A percentile compares a stretch with the other conserved stretches of the same genome.
These are phyloP conservation scores for Remorina albescens DNA, from an alignment of 2,797 vertebrate genomes.

Conservation along the genomic window DNA sequence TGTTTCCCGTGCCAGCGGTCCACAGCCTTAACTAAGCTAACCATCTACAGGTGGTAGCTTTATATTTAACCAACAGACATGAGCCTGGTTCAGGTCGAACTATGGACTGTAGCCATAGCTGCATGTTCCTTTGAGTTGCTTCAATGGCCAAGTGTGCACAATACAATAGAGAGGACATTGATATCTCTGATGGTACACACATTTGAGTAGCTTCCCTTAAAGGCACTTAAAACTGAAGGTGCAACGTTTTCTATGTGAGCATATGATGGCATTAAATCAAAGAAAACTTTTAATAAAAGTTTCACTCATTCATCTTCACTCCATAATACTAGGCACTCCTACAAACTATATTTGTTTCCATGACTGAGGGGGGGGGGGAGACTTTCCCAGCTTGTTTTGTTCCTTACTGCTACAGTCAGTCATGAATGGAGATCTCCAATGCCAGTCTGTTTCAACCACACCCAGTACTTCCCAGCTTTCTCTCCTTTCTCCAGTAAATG, in stretches of 20 bases:
- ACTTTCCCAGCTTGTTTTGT: background rate
- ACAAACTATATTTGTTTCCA: background rate
- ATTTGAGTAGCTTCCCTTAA: background rate
- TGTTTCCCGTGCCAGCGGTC: too few relatives aligned
- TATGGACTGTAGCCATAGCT: too few relatives aligned
- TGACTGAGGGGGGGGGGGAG: too few relatives aligned
- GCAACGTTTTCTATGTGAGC: background rate
- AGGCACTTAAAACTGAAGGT: background rate
- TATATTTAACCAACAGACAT: too few relatives aligned
- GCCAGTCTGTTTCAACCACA: slow-evolving; percentile 25
- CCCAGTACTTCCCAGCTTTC: slow-evolving; percentile 2
- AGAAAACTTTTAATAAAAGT: background rate
- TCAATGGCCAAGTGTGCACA: background rate
- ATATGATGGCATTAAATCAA: background rate
- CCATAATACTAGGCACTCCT: background rate
- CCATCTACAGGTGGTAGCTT: too few relatives aligned
- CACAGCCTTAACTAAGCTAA: too few relatives aligned
- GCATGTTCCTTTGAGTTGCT: background rate
- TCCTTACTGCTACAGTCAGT: background rate
- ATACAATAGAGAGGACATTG: too few relatives aligned
- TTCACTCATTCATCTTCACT: too few relatives aligned
- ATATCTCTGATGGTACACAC: background rate
- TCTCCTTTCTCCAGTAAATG: slow-evolving; percentile 1
- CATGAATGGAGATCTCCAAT: slow-evolving; percentile 4
- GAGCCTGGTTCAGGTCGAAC: too few relatives aligned